A percentile compares a stretch with the other conserved stretches of the same genome.
phyloP scores from a whole-genome alignment of 2,113 vertebrate species.

The Elaphurus davidianus region DNA sequence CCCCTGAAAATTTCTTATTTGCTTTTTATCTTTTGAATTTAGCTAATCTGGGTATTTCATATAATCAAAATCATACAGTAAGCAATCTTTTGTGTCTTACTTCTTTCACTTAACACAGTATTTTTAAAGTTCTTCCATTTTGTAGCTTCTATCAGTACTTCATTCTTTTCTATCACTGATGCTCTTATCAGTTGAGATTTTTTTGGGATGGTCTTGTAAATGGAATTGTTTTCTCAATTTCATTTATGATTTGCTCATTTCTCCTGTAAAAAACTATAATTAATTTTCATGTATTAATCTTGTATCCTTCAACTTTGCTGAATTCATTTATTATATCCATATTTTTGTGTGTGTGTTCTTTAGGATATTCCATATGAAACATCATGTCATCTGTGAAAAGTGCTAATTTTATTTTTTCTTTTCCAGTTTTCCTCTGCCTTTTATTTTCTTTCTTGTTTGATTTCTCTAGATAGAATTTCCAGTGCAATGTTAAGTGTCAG shows the following conservation, averaged over 20 bases:
- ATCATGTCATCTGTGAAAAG: neutral
- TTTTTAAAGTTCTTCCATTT: constrained; percentile 13
- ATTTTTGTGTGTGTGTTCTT: neutral
- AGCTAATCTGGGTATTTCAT: neutral
- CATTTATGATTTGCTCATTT: neutral
- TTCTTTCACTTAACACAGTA: neutral
- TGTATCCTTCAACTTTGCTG: neutral
- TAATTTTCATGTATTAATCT: neutral
- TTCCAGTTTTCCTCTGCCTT: neutral
- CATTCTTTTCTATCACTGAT: neutral
- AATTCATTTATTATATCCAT: neutral
- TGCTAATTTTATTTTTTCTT: neutral
- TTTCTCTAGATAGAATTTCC: neutral
- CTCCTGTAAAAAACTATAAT: neutral
- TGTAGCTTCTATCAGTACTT: neutral
- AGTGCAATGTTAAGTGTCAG: neutral
- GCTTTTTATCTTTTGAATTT: neutral
- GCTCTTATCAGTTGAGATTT: neutral
- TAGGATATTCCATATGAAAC: neutral
- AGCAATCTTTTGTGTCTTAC: neutral
- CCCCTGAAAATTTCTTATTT: neutral
- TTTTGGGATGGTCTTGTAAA: neutral
- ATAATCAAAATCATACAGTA: neutral
- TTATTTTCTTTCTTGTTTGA: neutral
- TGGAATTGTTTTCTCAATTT: neutral